Conservation (phyloP, 2,888 invertebrate genomes). For the Callosobruchus maculatus region DNA sequence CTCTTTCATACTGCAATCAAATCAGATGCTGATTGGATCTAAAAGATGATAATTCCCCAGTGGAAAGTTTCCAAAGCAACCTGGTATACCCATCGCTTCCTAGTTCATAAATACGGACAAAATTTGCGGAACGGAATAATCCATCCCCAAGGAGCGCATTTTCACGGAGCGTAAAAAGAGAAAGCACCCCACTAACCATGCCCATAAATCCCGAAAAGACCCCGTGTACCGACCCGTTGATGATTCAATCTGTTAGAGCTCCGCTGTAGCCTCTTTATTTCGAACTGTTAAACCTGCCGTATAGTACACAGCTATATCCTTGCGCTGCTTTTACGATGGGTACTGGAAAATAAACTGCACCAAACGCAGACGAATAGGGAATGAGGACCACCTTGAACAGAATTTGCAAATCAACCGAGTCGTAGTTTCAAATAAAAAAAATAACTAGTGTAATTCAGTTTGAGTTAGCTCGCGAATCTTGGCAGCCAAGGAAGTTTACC, state of each 20-base stretch:
- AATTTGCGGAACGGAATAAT: not conserved
- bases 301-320: not conserved
- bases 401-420: too few relatives aligned
- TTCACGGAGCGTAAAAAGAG: not conserved
- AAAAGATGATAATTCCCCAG: too few relatives aligned
- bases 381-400: too few relatives aligned
- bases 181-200: not conserved
- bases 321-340: not conserved
- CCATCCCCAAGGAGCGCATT: not conserved
- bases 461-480: too few relatives aligned
- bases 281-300: not conserved
- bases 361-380: not conserved
- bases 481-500: too few relatives aligned
- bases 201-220: not conserved
- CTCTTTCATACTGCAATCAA: too few relatives aligned
- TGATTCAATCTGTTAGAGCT: not conserved
- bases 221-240: not conserved
- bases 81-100: not conserved
- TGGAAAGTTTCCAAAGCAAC: not conserved
- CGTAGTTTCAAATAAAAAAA: too few relatives aligned
- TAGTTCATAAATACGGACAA: not conserved
- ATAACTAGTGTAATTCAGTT: too few relatives aligned
- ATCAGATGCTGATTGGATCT: too few relatives aligned
- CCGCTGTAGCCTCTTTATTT: not conserved
- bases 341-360: not conserved